These are phyloP conservation scores for Linurgus olivaceus DNA, from an alignment of 2,797 vertebrate genomes.

Conservation along the genomic window DNA sequence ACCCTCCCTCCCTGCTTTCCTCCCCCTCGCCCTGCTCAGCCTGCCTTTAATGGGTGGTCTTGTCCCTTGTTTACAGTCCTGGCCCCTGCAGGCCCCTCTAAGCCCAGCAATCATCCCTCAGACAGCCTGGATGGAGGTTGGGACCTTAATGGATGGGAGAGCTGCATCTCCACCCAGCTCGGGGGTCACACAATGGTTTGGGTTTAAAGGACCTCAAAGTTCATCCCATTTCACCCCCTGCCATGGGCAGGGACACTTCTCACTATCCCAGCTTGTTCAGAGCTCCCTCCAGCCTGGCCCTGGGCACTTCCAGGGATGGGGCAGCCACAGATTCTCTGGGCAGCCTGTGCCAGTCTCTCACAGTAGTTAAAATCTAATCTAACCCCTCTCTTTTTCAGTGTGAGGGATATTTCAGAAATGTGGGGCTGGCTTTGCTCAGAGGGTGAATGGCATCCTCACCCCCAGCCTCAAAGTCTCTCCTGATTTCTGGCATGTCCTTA, in stretches of 20 bases:
- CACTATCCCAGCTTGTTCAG: not conserved
- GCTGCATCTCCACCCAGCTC: not conserved
- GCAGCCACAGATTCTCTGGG: not conserved
- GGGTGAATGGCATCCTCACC: not conserved
- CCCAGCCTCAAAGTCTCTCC: not conserved
- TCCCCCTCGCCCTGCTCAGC: not conserved
- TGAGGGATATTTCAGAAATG: not conserved
- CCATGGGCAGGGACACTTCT: not conserved
- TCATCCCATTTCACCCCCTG: not conserved
- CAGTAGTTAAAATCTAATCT: not conserved
- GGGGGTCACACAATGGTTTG: not conserved
- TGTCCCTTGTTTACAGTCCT: slow-evolving; percentile 30
- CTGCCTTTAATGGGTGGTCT: slow-evolving; percentile 35
- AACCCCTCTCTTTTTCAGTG: not conserved
- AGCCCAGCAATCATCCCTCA: not conserved
- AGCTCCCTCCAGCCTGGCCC: not conserved
- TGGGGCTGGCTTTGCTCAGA: not conserved
- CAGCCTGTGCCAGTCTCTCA: not conserved
- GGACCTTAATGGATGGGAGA: not conserved
- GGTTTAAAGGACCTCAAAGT: not conserved
- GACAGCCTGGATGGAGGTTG: not conserved
- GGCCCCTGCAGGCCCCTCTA: not conserved
- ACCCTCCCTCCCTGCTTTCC: not conserved
- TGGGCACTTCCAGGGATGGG: not conserved
- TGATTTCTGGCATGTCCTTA: not conserved